Evolutionary conservation across 2,888 invertebrate genomes (phyloP), one percentile per base, ranked within the genome.

Genomic region (Teinopalpus imperialis): DNA sequence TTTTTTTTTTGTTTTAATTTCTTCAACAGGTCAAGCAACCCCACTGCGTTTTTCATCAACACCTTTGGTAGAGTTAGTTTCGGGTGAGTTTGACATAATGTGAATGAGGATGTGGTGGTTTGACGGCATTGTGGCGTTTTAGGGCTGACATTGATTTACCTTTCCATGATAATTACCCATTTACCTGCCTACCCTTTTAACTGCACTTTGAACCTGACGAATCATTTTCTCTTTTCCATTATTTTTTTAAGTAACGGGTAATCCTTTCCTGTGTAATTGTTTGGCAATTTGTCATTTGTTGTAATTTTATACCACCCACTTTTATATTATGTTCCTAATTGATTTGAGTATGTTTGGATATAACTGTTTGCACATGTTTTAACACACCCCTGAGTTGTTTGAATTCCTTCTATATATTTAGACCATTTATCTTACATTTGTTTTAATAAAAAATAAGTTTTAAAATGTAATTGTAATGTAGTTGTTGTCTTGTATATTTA

Each of bases 11-110:
- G 82, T 81, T 82, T 83, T 83, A 81, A 90, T 91, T 91, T 92
- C 88, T 92, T 90, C 93, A 92, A 92, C 90, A 92, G 92, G 90
- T 90, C 91, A 91, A 90, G 91, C 86, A 91, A 90, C 86, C 90
- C 91, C 82, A 90, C 91, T 82, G 90, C 92, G 89, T 92, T 92
- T 91, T 90, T 92, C 90, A 91, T 92, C 90, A 92, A 93, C 90
- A 91, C 92, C 81, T 90, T 93, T 85, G 90, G 90, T 90, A 89
- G 90, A 88, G 91, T 91, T 87, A 91, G 91, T 83, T 92, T 93
- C 85, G 93, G 93, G 93, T 93, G 92, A 92, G 93, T 93, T 82
- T 82, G 80, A 74, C 78, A 82, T 83, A 81, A 82, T 76, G 73
- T 73, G 83, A 86, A 80, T 83, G 81, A 78, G 66, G 74, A 80